Evolutionary conservation across 1,140 invertebrate species (phyloP), one percentile per base, ranked within the genome.

Genomic region (Calliopsis andreniformis): DNA sequence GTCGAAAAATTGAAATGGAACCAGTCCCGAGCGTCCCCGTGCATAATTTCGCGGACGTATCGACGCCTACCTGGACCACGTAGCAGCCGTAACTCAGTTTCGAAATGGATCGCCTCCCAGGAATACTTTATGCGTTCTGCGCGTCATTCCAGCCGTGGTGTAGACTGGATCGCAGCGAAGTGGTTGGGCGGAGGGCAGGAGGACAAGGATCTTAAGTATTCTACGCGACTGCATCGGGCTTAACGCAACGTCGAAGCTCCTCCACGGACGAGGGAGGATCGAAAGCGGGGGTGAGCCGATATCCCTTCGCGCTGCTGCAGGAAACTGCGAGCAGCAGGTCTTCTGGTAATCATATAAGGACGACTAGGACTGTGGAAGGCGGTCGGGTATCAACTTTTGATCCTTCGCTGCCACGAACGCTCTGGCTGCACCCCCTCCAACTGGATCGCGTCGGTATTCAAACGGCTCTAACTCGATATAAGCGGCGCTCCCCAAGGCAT

Each of bases 381-480:
- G 76, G 77, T 49, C 47, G 63, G 84, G 86, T 87, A 89, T 89
- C 89, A 89, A 89, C 88, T 89, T 89, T 89, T 89, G 88, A 89
- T 89, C 87, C 88, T 78, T 53, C 83, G 82, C 79, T 84, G 84
- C 88, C 87, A 82, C 69, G 77, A 42, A 42, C 55, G 62, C 47
- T n/a, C n/a, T 59, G 51, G 43, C 28, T 32, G 10, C 56, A 47
- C 67, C 64, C 67, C 63, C 76, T 55, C 47, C 59, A 66, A 18
- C 61, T 69, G 23, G 42, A 51, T 43, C 55, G 61, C 78, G 82
- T 89, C 88, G 87, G 84, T 90, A 91, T 91, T 91, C 90, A 91
- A 91, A 91, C 89, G 89, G 78, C 84, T 89, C 88, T 91, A 90
- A 91, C 89, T 90, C 87, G 88, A 90, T 91, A 89, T 90, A 90